A percentile compares a stretch with the other conserved stretches of the same genome.
These are phyloP conservation scores for Pseudeuparius sepicola DNA, from an alignment of 2,888 invertebrate genomes.

Conservation along the genomic window DNA sequence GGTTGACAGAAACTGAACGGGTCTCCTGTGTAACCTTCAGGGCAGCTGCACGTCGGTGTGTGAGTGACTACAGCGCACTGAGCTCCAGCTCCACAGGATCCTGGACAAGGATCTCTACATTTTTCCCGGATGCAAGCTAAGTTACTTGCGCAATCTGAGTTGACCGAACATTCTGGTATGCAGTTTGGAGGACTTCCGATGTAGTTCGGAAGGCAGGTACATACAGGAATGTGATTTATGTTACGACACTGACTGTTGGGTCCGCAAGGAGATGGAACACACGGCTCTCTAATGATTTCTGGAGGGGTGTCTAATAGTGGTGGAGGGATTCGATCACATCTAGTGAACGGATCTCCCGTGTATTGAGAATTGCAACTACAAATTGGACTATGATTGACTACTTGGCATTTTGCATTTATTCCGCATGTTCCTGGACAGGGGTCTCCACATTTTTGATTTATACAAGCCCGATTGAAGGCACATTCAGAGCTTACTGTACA, in stretches of 20 bases:
- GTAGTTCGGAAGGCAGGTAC: conserved; percentile 54
- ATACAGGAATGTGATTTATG: conserved; percentile 50
- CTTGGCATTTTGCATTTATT: conserved; percentile 57
- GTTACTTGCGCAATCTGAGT: conserved; percentile 60
- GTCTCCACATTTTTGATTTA: conserved; percentile 65
- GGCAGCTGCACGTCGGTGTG: conserved; percentile 58
- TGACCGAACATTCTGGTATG: conserved; percentile 61
- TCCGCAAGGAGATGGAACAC: conserved; percentile 61
- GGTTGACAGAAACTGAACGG: conserved; percentile 42
- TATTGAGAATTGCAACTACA: conserved; percentile 56
- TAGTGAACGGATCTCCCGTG: conserved; percentile 60
- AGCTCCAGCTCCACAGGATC: conserved; percentile 58
- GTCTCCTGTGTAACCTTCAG: conserved; percentile 48
- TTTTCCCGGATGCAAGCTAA: conserved; percentile 64
- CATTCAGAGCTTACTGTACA: conserved; percentile 73
- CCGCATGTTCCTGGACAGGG: conserved; percentile 69
- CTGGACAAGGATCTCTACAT: conserved; percentile 64
- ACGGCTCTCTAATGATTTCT: conserved; percentile 48
- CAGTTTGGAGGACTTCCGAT: conserved; percentile 65
- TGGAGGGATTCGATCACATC: conserved; percentile 43
- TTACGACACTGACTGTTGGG: conserved; percentile 53
- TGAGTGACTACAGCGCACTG: conserved; percentile 57
- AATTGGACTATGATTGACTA: conserved; percentile 69
- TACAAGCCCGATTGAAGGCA: conserved; percentile 58
- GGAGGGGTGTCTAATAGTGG: conserved; percentile 27